Evolutionary conservation across 1,140 invertebrate species (phyloP).

Genomic region (Tetraneura akinire): DNA sequence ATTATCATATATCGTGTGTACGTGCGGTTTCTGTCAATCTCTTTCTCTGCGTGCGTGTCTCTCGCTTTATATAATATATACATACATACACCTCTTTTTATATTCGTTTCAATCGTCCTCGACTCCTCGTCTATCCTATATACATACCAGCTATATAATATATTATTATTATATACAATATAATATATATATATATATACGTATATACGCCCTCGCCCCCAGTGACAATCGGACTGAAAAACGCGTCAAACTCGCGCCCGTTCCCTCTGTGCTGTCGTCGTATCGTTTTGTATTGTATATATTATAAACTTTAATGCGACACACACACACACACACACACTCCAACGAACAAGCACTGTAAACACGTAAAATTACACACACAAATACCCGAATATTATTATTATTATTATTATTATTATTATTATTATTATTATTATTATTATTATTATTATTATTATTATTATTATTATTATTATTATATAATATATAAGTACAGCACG

Average conservation of each 20-base stretch:
- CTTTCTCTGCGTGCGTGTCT: no score
- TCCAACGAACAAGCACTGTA: neutral
- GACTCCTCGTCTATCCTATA: neutral
- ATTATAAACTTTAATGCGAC: constrained; percentile 44
- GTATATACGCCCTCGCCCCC: neutral
- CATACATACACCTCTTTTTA: neutral
- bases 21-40: no score
- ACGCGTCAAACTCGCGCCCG: neutral
- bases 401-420: no score
- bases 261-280: neutral
- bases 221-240: constrained; percentile 30
- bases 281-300: constrained; percentile 1
- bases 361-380: neutral
- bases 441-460: no score
- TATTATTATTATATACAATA: no score
- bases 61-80: constrained; percentile 2
- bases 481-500: no score
- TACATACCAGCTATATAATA: no score
- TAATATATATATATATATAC: no score
- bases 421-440: no score
- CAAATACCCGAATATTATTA: no score
- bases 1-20: no score
- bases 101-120: neutral
- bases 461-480: no score
- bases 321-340: neutral